Evolutionary conservation across 2,888 invertebrate species (phyloP).

Genomic region (Leistus spinibarbis): DNA sequence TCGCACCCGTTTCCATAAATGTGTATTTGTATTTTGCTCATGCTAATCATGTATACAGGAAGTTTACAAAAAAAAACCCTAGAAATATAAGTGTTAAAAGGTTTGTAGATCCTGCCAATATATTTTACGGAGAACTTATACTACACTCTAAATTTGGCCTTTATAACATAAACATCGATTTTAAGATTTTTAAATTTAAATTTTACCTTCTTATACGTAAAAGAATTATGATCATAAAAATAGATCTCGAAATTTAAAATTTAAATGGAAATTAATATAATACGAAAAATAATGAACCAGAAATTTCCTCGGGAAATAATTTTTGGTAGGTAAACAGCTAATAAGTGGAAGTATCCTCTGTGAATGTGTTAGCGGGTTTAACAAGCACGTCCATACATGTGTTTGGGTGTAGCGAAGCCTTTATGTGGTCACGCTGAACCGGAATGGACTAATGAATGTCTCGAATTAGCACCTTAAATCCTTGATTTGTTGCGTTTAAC

Average conservation of each 20-base stretch:
- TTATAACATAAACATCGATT: too few relatives aligned
- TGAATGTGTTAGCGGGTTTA: background rate
- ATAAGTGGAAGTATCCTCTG: background rate
- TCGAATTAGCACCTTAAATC: conserved; percentile 33
- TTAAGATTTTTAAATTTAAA: too few relatives aligned
- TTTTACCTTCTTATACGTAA: too few relatives aligned
- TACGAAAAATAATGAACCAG: too few relatives aligned
- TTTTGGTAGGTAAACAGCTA: background rate
- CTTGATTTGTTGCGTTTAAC: conserved; percentile 28
- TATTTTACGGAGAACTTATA: too few relatives aligned
- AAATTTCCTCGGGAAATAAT: background rate
- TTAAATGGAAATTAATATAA: too few relatives aligned
- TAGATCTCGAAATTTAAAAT: too few relatives aligned
- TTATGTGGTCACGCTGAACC: conserved; percentile 11
- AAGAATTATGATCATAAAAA: too few relatives aligned
- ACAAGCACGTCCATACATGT: background rate
- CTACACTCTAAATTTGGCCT: too few relatives aligned
- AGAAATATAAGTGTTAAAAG: background rate
- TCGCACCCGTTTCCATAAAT: background rate
- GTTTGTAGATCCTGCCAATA: too few relatives aligned
- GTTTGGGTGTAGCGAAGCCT: background rate
- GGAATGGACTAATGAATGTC: conserved; percentile 30
- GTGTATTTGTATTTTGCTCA: background rate
- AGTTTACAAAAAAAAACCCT: background rate
- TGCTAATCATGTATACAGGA: background rate